These are phyloP conservation scores for Sinohyriopsis cumingii DNA, from an alignment of 2,888 invertebrate species.

Conservation along the genomic window DNA sequence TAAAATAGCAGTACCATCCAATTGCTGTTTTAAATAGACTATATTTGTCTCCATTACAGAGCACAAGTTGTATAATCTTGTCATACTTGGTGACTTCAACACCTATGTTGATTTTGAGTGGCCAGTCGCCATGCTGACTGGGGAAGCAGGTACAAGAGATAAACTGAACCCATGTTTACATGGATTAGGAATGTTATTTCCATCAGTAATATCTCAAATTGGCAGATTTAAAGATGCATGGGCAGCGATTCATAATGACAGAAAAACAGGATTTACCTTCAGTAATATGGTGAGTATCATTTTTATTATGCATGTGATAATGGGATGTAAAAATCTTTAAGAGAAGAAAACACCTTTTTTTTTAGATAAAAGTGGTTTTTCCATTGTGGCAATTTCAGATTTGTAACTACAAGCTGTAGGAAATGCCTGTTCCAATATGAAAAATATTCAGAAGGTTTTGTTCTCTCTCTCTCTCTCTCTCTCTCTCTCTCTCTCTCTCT, in stretches of 20 bases:
- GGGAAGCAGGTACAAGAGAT: constrained; percentile 1
- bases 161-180: constrained; percentile 15
- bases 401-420: too few relatives aligned
- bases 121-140: constrained; percentile 49
- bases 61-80: constrained; percentile 41
- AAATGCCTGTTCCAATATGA: too few relatives aligned
- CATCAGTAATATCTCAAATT: background rate
- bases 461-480: too few relatives aligned
- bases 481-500: too few relatives aligned
- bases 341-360: too few relatives aligned
- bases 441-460: too few relatives aligned
- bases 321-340: too few relatives aligned
- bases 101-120: constrained; percentile 56
- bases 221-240: constrained; percentile 34
- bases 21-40: background rate
- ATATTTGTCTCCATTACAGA: constrained; percentile 33
- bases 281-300: constrained; percentile 62
- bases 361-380: too few relatives aligned
- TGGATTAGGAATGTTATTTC: too few relatives aligned
- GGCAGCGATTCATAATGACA: constrained; percentile 9
- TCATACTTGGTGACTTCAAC: constrained; percentile 65
- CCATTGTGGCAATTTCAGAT: too few relatives aligned
- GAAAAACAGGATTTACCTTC: constrained; percentile 51
- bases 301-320: too few relatives aligned
- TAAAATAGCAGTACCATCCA: background rate